phyloP scores from a whole-genome alignment of 1,140 invertebrate genomes.

The Battus philenor region DNA sequence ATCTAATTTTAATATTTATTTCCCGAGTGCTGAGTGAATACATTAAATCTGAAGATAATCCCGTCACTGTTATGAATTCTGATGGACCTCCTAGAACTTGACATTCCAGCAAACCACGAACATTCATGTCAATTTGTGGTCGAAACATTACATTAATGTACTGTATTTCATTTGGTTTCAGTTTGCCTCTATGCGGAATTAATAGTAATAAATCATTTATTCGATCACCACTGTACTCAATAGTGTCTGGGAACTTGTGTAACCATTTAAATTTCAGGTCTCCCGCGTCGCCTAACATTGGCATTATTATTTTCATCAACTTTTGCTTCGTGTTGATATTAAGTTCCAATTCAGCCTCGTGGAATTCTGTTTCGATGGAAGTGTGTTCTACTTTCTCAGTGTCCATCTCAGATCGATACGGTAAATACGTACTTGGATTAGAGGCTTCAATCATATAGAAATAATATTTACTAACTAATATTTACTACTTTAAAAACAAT shows the following conservation, averaged over 20 bases:
- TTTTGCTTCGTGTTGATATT: slow-evolving; percentile 21
- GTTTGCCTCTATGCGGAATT: slow-evolving; percentile 46
- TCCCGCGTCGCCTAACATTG: slow-evolving; percentile 43
- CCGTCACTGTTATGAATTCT: slow-evolving; percentile 49
- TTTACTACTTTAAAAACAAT: too few relatives aligned
- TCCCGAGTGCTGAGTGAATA: slow-evolving; percentile 47
- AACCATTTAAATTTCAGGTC: slow-evolving; percentile 48
- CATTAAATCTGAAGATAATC: slow-evolving; percentile 56
- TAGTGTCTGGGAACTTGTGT: slow-evolving; percentile 43
- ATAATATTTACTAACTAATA: too few relatives aligned
- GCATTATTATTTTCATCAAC: slow-evolving; percentile 39
- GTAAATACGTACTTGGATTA: neutral
- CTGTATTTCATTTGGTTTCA: slow-evolving; percentile 56
- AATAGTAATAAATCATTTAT: slow-evolving; percentile 50
- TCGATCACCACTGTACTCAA: slow-evolving; percentile 22
- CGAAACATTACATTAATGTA: slow-evolving; percentile 56
- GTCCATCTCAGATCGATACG: neutral
- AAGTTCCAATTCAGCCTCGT: neutral
- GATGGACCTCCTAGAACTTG: slow-evolving; percentile 59
- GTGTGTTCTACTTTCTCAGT: neutral
- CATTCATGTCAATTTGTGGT: slow-evolving; percentile 44
- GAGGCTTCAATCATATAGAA: neutral
- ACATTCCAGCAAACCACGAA: slow-evolving; percentile 55
- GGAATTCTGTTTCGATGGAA: neutral
- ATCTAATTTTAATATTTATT: slow-evolving; percentile 64